Base-by-base conservation (phyloP, 2,797 vertebrate species). In the Naso thynnoides region DNA sequence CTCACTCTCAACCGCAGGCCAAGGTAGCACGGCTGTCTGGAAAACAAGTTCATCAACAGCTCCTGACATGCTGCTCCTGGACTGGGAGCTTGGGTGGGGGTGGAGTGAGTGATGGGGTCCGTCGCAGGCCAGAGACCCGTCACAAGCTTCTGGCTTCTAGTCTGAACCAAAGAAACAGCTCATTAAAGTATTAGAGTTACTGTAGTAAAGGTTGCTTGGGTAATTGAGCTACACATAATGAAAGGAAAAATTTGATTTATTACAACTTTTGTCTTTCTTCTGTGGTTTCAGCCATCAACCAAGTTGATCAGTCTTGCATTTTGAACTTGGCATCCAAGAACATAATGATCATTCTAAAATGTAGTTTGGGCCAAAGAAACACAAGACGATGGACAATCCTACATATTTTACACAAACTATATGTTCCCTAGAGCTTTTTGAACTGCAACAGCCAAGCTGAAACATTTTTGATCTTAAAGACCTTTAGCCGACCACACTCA, bases 1-100 rank as follows among this genome's bases (percentile, higher is more conserved):
- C 90, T 85, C 78, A 73, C 71, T 85, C 83, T 56, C 49, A 86
- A 77, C 79, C 78, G 38, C 58, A 62, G 78, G 83, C 81, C 85
- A 73, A 90, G 89, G 89, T 90, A 87, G 82, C 78, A 62, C 61
- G 76, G 85, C 87, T 86, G 86, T 92, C 89, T 87, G 90, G 89
- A 92, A 91, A 93, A 93, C 91, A 91, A 92, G 91, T 91, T 92
- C 83, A 90, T 92, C 89, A 89, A 78, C 83, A 76, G 85, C 70
- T 87, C n/a, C 74, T 83, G 89, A 87, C 88, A 79, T 54, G 11
- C 64, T 70, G 73, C 65, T 77, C 45, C 59, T 72, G 58, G 61
- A 48, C 50, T 49, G 16, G 47, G 62, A 57, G 58, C 9, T 36
- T 44, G 55, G 45, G 41, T 0, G 57, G 69, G 58, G 49, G 41